These are phyloP conservation scores for Aphodius granarius DNA, from an alignment of 2,888 invertebrate genomes.

Conservation along the genomic window DNA sequence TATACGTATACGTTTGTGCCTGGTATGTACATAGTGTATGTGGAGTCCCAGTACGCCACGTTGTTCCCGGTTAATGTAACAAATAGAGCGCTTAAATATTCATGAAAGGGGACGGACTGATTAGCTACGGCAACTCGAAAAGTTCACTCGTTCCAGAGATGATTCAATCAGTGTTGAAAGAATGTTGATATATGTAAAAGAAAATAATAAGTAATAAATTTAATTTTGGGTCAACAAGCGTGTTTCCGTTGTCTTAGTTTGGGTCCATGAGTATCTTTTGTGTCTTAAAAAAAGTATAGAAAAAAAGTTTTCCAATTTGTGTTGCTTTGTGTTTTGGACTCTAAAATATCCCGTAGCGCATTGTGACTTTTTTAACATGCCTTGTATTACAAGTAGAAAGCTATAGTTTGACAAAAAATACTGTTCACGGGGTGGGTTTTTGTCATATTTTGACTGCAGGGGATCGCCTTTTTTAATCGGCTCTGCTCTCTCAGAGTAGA, in stretches of 20 bases:
- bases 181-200: background rate
- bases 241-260: background rate
- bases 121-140: constrained; percentile 6
- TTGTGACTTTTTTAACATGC: background rate
- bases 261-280: background rate
- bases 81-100: constrained; percentile 8
- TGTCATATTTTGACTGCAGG: background rate
- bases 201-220: background rate
- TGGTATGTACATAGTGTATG: background rate
- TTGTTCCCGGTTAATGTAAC: constrained; percentile 6
- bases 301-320: too few species aligned
- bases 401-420: background rate
- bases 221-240: background rate
- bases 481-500: background rate
- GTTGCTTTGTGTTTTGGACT: background rate
- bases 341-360: background rate
- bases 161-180: background rate
- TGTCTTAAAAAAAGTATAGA: background rate
- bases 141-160: constrained; percentile 1
- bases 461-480: background rate
- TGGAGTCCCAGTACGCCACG: background rate
- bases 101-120: constrained; percentile 7
- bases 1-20: background rate
- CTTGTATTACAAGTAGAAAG: background rate
- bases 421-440: background rate